Conservation (phyloP, 2,797 vertebrate genomes). For the Hemibagrus guttatus region DNA sequence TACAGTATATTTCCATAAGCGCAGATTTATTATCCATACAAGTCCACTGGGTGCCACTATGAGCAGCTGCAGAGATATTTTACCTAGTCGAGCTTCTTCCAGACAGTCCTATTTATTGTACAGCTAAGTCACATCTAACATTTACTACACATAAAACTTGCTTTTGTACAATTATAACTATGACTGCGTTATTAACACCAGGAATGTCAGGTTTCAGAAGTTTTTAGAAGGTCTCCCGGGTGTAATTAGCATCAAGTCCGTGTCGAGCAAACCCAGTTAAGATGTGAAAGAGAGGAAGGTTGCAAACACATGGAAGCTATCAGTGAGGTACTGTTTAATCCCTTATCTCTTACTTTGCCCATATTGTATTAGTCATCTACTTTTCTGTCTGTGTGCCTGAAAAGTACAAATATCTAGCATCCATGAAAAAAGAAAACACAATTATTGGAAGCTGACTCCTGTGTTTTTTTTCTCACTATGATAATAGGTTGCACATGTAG, state of each 20-base stretch:
- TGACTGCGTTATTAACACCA: constrained; percentile 5
- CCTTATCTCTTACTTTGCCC: not conserved
- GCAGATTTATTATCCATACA: not conserved
- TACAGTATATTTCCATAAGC: not conserved
- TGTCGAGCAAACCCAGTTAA: not conserved
- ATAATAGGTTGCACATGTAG: constrained; percentile 20
- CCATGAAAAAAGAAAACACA: not conserved
- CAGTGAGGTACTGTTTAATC: not conserved
- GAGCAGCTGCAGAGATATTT: constrained; percentile 8
- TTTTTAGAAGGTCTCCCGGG: constrained; percentile 18
- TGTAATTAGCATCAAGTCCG: constrained; percentile 10
- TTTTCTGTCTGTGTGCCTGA: not conserved
- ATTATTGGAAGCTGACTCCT: not conserved
- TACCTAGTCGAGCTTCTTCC: not conserved
- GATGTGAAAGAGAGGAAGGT: not conserved
- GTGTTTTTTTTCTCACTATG: not conserved
- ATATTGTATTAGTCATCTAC: no score
- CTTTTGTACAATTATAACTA: not conserved
- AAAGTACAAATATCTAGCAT: not conserved
- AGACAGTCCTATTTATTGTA: not conserved
- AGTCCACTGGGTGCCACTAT: constrained; percentile 2
- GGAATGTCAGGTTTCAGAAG: not conserved
- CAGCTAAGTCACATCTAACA: not conserved
- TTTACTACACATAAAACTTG: not conserved
- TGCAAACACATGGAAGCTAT: constrained; percentile 26